A percentile compares a stretch with the other conserved stretches of the same genome.
These are phyloP conservation scores for Stegastes partitus DNA, from an alignment of 2,113 vertebrate species.

Conservation along the genomic window DNA sequence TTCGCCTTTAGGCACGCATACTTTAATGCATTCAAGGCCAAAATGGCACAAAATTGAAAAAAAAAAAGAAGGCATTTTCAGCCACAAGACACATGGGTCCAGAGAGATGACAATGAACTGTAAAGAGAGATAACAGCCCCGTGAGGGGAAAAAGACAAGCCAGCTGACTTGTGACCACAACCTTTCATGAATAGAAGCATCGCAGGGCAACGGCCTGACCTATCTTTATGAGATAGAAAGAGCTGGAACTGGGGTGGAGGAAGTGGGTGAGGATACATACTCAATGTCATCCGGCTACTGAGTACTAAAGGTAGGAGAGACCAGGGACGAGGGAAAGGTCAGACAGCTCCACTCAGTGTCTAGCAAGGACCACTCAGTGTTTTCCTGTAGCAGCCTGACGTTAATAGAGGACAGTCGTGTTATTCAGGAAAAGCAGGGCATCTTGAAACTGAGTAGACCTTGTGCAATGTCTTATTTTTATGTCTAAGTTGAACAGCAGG, in stretches of 20 bases:
- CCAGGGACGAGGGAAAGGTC: slow-evolving; percentile 51
- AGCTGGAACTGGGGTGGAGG: slow-evolving; percentile 31
- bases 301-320: slow-evolving; percentile 19
- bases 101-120: slow-evolving; percentile 38
- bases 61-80: slow-evolving; percentile 2
- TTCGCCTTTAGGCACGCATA: background rate
- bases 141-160: slow-evolving; percentile 26
- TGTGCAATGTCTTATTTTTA: no score
- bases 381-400: slow-evolving; percentile 17
- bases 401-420: slow-evolving; percentile 1
- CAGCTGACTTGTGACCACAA: slow-evolving; percentile 47
- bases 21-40: background rate
- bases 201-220: slow-evolving; percentile 49
- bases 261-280: slow-evolving; percentile 11
- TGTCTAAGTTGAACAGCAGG: no score
- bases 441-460: no score
- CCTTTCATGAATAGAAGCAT: slow-evolving; percentile 39
- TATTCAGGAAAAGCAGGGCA: slow-evolving; percentile 9
- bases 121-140: slow-evolving; percentile 27
- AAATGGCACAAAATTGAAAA: background rate
- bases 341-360: slow-evolving; percentile 35
- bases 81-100: background rate
- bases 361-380: slow-evolving; percentile 21
- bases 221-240: slow-evolving; percentile 43
- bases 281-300: slow-evolving; percentile 25